Conservation (phyloP, 1,140 invertebrate genomes). For the Agrypnia vestita region DNA sequence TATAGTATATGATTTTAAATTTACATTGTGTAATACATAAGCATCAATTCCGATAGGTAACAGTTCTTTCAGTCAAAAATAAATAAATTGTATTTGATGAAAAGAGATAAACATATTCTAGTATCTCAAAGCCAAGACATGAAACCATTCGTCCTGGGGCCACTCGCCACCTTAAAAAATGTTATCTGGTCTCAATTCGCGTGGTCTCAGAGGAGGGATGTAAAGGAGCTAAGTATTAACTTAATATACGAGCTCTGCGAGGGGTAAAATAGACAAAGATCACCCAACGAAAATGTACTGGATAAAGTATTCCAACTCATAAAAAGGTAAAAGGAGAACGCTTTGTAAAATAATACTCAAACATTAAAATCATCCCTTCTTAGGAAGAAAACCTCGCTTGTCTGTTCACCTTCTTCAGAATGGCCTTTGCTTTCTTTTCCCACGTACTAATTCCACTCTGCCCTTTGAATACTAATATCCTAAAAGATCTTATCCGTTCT, state of each 20-base stretch:
- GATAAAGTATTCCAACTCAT: background rate
- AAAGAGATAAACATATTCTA: no score
- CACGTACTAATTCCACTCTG: constrained; percentile 42
- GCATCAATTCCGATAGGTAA: no score
- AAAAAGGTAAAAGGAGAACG: background rate
- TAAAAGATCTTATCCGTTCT: background rate
- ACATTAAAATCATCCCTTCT: background rate
- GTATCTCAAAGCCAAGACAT: no score
- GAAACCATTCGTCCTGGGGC: no score
- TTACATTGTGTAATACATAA: no score
- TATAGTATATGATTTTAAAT: no score
- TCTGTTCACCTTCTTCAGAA: background rate
- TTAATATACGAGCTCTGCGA: constrained; percentile 24
- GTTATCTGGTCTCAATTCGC: background rate
- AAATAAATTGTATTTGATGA: no score
- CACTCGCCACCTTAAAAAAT: background rate
- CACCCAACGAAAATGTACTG: no score
- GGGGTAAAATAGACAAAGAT: background rate
- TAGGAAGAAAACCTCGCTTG: no score
- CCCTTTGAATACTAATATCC: constrained; percentile 20
- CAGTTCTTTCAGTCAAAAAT: no score
- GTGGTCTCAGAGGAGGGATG: constrained; percentile 1
- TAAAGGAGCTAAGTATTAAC: constrained; percentile 42
- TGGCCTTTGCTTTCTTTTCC: constrained; percentile 40
- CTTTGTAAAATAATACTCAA: background rate